phyloP scores from a whole-genome alignment of 2,113 vertebrate species.

The Microcebus ravelobensis region DNA sequence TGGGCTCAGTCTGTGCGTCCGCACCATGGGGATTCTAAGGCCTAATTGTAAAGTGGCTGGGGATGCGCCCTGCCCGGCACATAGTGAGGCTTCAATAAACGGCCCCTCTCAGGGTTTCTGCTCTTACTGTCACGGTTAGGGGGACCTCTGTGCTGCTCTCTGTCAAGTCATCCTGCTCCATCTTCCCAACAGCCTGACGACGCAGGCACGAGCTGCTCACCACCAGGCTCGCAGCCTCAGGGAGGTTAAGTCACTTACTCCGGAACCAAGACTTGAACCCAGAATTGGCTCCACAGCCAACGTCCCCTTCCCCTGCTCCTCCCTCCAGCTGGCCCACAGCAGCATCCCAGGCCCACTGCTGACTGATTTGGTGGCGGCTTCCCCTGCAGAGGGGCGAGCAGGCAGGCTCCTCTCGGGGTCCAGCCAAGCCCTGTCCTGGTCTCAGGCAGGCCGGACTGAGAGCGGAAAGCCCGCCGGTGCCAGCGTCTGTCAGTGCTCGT shows the following conservation, averaged over 20 bases:
- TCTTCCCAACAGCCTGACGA: background rate
- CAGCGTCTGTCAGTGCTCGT: accelerated
- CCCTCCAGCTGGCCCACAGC: background rate
- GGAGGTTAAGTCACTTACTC: background rate
- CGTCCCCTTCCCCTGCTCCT: no score
- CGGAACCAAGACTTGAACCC: background rate
- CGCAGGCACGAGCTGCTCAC: no score
- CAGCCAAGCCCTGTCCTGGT: background rate
- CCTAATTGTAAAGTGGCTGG: background rate
- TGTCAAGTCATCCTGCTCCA: background rate
- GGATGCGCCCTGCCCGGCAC: background rate
- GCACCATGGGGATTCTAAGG: background rate
- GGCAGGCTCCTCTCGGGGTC: background rate
- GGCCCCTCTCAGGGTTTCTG: accelerated
- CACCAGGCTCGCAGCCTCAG: background rate
- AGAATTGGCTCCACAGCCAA: background rate
- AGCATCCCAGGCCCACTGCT: background rate
- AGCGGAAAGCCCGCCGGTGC: background rate
- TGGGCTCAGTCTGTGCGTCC: background rate
- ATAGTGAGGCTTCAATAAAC: background rate
- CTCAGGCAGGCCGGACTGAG: background rate
- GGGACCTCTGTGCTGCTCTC: background rate
- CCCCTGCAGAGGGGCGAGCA: background rate
- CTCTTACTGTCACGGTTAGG: accelerated
- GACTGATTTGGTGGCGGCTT: background rate